These are phyloP conservation scores for Sceliomorpha sp. DNA, from an alignment of 2,888 invertebrate species.

Conservation along the genomic window DNA sequence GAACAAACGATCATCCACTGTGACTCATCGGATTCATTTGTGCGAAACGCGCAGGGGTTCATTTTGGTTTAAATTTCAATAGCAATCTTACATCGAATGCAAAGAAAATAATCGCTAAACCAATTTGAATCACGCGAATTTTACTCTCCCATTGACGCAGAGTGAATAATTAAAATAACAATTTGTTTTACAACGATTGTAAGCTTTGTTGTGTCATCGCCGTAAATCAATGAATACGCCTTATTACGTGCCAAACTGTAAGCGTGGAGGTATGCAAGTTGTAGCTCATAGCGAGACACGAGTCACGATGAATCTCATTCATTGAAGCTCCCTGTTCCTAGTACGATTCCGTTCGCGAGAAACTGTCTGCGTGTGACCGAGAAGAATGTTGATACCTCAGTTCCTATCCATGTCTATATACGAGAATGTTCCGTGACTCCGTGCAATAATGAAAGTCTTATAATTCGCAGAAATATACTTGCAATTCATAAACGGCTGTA, in stretches of 20 bases:
- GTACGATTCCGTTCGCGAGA: constrained; percentile 75
- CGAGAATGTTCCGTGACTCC: neutral
- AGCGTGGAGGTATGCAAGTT: constrained; percentile 69
- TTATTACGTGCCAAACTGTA: constrained; percentile 58
- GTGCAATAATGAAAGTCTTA: neutral
- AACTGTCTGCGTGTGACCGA: constrained; percentile 64
- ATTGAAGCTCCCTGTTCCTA: constrained; percentile 69
- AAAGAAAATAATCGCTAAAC: too few species aligned
- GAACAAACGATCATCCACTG: constrained; percentile 6
- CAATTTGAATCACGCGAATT: too few species aligned
- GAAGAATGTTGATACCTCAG: constrained; percentile 65
- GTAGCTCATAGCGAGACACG: constrained; percentile 64
- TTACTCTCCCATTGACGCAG: too few species aligned
- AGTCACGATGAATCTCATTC: constrained; percentile 66
- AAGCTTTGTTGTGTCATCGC: constrained; percentile 30
- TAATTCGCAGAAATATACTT: too few species aligned
- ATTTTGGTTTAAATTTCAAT: too few species aligned
- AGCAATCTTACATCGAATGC: too few species aligned
- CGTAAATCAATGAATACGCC: constrained; percentile 35
- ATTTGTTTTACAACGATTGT: constrained; percentile 4
- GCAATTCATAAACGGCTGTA: too few species aligned
- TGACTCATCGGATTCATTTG: constrained; percentile 28
- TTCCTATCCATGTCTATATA: neutral
- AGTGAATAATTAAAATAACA: too few species aligned
- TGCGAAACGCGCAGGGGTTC: too few species aligned